Evolutionary conservation across 2,888 invertebrate species (phyloP), one percentile per base, ranked within the genome.

Genomic region (Tipula vernalis): DNA sequence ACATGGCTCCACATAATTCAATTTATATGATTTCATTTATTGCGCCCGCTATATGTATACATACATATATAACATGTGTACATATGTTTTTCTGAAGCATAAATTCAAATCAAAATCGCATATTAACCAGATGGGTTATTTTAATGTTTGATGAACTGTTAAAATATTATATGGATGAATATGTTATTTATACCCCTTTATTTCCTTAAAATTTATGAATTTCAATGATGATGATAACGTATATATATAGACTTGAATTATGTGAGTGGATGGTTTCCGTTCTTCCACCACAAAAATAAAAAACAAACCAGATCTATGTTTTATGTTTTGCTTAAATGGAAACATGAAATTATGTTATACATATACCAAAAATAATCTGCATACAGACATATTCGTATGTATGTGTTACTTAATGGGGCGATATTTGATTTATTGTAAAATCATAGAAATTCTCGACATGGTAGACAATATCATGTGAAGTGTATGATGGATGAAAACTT

Each of bases 91-190:
- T 10, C 2, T 28, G 28, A 71, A 71, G 71, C 71, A 71, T 71
- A 71, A 71, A 71, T 71, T 71, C 71, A 71, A 71, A 71, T 71
- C 71, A 71, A 71, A 71, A 28, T 71, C 71, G 71, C 18, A 71
- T 71, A 71, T 71, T 28, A 18, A 71, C 71, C 71, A 71, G 71
- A 71, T 71, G 71, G 71, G 71, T 28, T 18, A 28, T 71, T 71
- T 71, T 71, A 71, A 71, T 71, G 71, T 71, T 71, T 71, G 71
- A 71, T 71, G 71, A 71, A 71, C 71, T 71, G 71, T 71, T 71
- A 71, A 71, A 71, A 71, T 71, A 28, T 71, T 71, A 10, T 71
- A 71, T 71, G 28, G 28, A 71, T 18, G 12, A 8, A 28, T 71
- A 71, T 71, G 71, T 71, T 28, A 71, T 71, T 71, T 28, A 28